phyloP scores from a whole-genome alignment of 2,113 vertebrate genomes.

The Spea bombifrons region DNA sequence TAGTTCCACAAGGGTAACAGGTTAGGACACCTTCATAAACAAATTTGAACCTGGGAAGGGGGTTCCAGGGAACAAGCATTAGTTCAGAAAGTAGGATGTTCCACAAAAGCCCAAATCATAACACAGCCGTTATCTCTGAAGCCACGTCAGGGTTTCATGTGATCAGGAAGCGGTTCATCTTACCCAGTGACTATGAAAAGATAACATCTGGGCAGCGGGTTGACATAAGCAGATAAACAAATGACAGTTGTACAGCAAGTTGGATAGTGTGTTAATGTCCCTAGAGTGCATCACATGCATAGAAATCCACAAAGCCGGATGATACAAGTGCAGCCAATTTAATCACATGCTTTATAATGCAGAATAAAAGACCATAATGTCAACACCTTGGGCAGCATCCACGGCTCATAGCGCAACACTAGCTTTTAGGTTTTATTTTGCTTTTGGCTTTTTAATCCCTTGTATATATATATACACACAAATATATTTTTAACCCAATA shows the following conservation, averaged over 20 bases:
- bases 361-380: slow-evolving; percentile 47
- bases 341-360: slow-evolving; percentile 27
- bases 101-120: not conserved
- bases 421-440: not conserved
- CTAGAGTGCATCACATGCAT: slow-evolving; percentile 60
- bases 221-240: slow-evolving; percentile 60
- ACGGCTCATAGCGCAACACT: slow-evolving; percentile 54
- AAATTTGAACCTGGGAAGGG: no score
- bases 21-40: no score
- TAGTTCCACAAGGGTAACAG: no score
- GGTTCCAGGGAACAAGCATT: no score
- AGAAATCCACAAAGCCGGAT: slow-evolving; percentile 58
- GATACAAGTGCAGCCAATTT: slow-evolving; percentile 54
- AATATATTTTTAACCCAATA: no score
- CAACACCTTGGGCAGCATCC: slow-evolving; percentile 62
- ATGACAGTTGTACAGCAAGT: slow-evolving; percentile 68
- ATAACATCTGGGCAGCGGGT: slow-evolving; percentile 55
- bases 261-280: slow-evolving; percentile 51
- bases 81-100: no score
- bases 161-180: slow-evolving; percentile 25
- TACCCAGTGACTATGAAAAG: slow-evolving; percentile 53
- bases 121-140: not conserved
- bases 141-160: no score
- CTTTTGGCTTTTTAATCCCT: no score
- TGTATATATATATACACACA: no score